These are phyloP conservation scores for Cataglyphis hispanica DNA, from an alignment of 1,140 invertebrate species.

Conservation along the genomic window DNA sequence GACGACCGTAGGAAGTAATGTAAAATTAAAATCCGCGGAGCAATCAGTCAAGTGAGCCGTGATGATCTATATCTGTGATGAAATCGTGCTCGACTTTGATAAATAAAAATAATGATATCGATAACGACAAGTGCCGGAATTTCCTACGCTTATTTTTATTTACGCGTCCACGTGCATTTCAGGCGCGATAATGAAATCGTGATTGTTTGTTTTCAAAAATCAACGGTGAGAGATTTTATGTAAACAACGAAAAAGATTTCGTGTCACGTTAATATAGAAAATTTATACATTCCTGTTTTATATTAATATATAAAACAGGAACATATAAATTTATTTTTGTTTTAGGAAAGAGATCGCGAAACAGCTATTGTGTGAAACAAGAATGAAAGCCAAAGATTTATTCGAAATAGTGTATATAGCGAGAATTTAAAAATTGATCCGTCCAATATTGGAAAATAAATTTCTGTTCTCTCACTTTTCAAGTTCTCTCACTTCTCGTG, in stretches of 20 bases:
- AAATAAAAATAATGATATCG: slow-evolving; percentile 13
- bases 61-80: not conserved
- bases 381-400: too few species aligned
- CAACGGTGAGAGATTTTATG: not conserved
- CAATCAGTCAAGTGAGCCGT: slow-evolving; percentile 12
- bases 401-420: too few species aligned
- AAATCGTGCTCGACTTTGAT: not conserved
- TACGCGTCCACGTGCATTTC: not conserved
- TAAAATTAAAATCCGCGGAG: slow-evolving; percentile 38
- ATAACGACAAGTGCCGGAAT: slow-evolving; percentile 33
- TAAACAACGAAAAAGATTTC: not conserved
- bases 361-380: too few species aligned
- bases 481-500: too few species aligned
- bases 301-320: too few species aligned
- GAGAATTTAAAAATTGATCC: too few species aligned
- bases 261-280: not conserved
- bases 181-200: not conserved
- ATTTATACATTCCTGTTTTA: too few species aligned
- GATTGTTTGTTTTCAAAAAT: too few species aligned
- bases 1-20: not conserved
- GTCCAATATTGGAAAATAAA: too few species aligned
- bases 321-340: too few species aligned
- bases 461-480: too few species aligned
- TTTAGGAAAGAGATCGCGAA: too few species aligned
- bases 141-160: slow-evolving; percentile 16